Percentiles rank a stretch among this genome's conserved stretches.
phyloP scores from a whole-genome alignment of 2,113 vertebrate genomes.

The Argyrosomus japonicus region DNA sequence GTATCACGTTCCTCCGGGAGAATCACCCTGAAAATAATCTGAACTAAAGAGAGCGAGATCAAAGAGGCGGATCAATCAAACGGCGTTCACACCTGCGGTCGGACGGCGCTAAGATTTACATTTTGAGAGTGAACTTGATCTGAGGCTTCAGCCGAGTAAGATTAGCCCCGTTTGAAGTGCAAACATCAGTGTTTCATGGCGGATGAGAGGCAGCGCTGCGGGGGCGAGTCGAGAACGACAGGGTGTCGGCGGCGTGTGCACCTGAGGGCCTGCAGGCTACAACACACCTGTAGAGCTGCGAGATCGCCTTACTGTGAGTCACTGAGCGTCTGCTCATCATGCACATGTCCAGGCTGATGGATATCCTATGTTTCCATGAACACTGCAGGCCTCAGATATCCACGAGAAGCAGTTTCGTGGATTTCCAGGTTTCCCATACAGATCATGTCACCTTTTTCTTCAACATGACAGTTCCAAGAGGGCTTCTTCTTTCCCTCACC shows the following conservation, averaged over 20 bases:
- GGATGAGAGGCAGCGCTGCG: neutral
- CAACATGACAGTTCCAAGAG: fast-evolving
- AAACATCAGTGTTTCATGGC: constrained; percentile 2
- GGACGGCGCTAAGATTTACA: constrained; percentile 9
- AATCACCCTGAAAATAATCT: neutral
- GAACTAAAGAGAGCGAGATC: constrained; percentile 19
- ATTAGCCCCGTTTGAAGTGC: constrained; percentile 41
- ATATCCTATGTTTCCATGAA: neutral
- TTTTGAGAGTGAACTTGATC: neutral
- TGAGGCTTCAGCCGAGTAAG: neutral
- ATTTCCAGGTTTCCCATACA: neutral
- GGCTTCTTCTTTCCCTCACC: neutral
- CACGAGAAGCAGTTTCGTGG: neutral
- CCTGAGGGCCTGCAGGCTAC: constrained; percentile 23
- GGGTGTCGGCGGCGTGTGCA: neutral
- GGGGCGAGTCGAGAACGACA: neutral
- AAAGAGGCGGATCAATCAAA: constrained; percentile 28
- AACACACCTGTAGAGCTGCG: constrained; percentile 32
- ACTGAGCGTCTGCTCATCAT: neutral
- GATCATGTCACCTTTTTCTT: neutral
- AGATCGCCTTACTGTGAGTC: constrained; percentile 16
- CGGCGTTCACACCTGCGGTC: constrained; percentile 17
- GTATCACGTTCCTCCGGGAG: neutral
- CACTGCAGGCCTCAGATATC: neutral
- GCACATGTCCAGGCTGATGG: neutral